Evolutionary conservation across 2,797 vertebrate species (phyloP), one percentile per base, ranked within the genome.

Genomic region (Sylvilagus floridanus): DNA sequence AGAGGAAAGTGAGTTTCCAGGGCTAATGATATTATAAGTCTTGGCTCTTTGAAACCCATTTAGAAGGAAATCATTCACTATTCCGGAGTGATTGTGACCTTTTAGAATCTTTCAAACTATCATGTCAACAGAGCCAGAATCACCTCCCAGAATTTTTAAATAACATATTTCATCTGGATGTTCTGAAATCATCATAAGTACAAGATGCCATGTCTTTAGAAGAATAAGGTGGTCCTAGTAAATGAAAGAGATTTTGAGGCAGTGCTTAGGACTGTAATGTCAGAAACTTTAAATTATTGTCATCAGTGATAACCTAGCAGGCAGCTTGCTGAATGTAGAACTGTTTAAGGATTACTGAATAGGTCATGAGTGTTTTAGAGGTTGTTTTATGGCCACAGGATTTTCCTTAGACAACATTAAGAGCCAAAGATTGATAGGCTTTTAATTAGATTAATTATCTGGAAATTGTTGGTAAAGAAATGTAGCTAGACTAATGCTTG

Each of bases 401-500:
- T 92, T 92, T 83, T 86, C 42, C 54, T 92, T 72, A 30, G 85
- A 71, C n/a, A 93, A 81, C 85, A 93, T 37, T 91, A 90, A 94
- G 47, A 91, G 91, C 69, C 57, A 30, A 88, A 94, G 91, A 75
- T 1, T 7, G 21, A 37, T 73, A 83, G n/a, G 2, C 32, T 93
- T 95, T 92, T 96, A 79, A 87, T 92, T 90, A 73, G 35, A 75
- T 95, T 88, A 93, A 52, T 37, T 68, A 85, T 71, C 77, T 81
- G 42, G 62, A 92, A 95, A 37, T 90, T 77, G 60, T 94, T 77
- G 42, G 88, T 87, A 57, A 84, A 88, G 71, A 95, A 66, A 87
- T 66, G n/a, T 85, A 62, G 24, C 69, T 96, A 91, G 93, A 82
- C 54, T 62, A 69, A 94, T 77, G 26, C 28, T 32, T 75, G 2